Base-by-base conservation (phyloP, 1,140 invertebrate species). In the Zaprionus capensis region DNA sequence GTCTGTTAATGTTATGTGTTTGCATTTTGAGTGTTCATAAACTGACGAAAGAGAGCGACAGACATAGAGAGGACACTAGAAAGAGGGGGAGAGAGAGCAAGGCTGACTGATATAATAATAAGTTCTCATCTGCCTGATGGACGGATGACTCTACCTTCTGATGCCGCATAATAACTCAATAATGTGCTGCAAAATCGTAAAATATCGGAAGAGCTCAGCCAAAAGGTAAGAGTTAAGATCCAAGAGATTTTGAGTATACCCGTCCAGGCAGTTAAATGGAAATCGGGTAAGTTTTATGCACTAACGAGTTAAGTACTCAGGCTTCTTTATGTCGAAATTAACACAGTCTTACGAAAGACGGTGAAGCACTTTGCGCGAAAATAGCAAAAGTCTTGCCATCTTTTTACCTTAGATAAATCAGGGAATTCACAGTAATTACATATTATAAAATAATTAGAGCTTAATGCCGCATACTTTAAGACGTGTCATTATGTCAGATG, bases 1-100 rank as follows among this genome's bases (percentile, higher is more conserved):
- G 81, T 84, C 81, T 72, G 85, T 88, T 88, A 88, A 90, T 87
- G 85, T 90, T 84, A 87, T 88, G 84, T 90, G 85, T 85, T 77
- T 74, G 81, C 79, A 82, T 87, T 90, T 87, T 88, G 85, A 88
- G 84, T 86, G 83, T 87, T 87, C 83, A 87, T 87, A 87, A 86
- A 86, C 80, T 44, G 63, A 57, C 62, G 68, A 78, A 24, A 17
- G 57, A 28, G 28, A 36, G 6, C n/a, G 38, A 31, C 6, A 22
- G 67, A 58, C 24, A 63, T 31, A 38, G 24, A 36, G 24, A 44
- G 17, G 2, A 46, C 5, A 7, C 26, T 36, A 53, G 58, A 26
- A 2, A 49, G 44, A 26, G 22, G 5, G 41, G 41, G 5, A n/a
- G 4, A 2, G 36, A 0, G 36, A 46, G 38, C 5, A 57, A 64